phyloP scores from a whole-genome alignment of 2,797 vertebrate genomes.

The Masticophis lateralis region DNA sequence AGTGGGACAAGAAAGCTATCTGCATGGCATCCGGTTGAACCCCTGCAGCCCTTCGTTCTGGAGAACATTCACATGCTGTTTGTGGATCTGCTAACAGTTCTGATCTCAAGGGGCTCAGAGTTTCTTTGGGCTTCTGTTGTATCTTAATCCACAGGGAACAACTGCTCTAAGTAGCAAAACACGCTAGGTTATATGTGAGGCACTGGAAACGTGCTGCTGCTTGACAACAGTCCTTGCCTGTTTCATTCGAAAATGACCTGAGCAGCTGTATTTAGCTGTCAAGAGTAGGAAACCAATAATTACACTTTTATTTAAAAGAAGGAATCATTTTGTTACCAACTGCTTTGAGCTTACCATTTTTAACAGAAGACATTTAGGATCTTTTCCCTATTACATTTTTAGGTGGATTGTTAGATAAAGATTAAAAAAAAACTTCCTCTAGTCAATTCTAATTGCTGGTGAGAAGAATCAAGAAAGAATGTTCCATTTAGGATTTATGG shows the following conservation, averaged over 20 bases:
- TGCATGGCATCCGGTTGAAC: rapidly evolving
- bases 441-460: background rate
- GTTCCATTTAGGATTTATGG: background rate
- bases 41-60: background rate
- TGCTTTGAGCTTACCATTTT: background rate
- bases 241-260: background rate
- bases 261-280: rapidly evolving
- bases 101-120: background rate
- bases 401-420: background rate
- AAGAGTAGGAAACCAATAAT: background rate
- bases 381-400: background rate
- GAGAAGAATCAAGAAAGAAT: background rate
- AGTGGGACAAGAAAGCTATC: background rate
- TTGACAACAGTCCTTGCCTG: slow-evolving; percentile 48
- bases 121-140: slow-evolving; percentile 32
- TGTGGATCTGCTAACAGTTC: background rate
- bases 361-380: background rate
- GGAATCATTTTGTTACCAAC: background rate
- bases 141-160: slow-evolving; percentile 56
- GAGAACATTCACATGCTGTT: slow-evolving; percentile 17
- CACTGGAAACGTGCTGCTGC: slow-evolving; percentile 39
- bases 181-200: slow-evolving; percentile 35
- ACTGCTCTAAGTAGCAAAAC: slow-evolving; percentile 52
- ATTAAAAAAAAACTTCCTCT: background rate
- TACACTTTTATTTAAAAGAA: background rate